phyloP scores from a whole-genome alignment of 2,113 vertebrate genomes.

The Cnemophilus loriae region DNA sequence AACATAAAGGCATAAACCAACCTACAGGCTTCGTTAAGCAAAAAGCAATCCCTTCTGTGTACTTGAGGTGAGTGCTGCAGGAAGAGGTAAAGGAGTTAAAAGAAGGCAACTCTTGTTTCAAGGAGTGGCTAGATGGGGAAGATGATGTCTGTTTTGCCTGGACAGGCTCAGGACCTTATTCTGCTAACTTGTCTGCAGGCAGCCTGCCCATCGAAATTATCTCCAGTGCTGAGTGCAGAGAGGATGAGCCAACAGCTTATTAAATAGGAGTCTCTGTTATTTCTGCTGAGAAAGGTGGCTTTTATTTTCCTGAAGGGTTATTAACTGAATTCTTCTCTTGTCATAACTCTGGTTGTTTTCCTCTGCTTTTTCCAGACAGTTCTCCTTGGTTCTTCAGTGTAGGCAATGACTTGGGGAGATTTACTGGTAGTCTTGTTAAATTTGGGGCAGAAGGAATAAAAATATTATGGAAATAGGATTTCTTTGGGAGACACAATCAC shows the following conservation, averaged over 20 bases:
- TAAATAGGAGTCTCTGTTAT: conserved; percentile 4
- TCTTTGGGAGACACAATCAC: not conserved
- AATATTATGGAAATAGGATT: not conserved
- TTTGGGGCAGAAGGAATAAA: not conserved
- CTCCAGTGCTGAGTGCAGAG: not conserved
- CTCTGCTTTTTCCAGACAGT: not conserved
- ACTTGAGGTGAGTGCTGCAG: not conserved
- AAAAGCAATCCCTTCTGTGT: not conserved
- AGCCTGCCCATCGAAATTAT: conserved; percentile 36
- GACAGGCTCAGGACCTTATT: conserved; percentile 16
- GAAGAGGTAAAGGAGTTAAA: conserved; percentile 20
- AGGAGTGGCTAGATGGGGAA: conserved; percentile 7
- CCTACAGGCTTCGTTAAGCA: not conserved
- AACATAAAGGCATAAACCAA: not conserved
- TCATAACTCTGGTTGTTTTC: not conserved
- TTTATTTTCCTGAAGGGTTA: conserved; percentile 7
- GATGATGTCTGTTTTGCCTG: conserved; percentile 9
- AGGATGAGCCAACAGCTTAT: conserved; percentile 2
- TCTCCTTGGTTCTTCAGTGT: not conserved
- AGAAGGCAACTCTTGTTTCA: not conserved
- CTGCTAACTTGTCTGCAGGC: not conserved
- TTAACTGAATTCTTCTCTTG: not conserved
- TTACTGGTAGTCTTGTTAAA: not conserved
- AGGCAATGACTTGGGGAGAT: not conserved
- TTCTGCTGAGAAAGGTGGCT: conserved; percentile 26